These are phyloP conservation scores for Drosophila kurseongensis DNA, from an alignment of 1,140 invertebrate species.

Conservation along the genomic window DNA sequence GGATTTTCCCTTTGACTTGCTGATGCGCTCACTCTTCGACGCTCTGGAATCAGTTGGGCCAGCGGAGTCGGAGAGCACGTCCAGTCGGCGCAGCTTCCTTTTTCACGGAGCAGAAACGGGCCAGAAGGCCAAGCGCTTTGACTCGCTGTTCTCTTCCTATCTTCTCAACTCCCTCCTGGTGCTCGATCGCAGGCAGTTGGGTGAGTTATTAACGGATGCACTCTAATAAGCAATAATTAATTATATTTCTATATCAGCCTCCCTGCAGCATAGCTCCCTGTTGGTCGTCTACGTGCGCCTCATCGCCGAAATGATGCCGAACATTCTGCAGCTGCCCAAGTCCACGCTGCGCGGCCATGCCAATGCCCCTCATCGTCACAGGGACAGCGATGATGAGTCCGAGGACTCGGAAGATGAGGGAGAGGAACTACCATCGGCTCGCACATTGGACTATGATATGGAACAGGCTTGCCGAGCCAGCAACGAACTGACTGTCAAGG, in stretches of 20 bases:
- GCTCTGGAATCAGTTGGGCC: conserved; percentile 26
- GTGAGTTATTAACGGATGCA: conserved; percentile 82
- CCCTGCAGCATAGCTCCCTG: conserved; percentile 52
- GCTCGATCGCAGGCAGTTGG: conserved; percentile 88
- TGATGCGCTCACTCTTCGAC: conserved; percentile 73
- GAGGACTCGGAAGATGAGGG: conserved; percentile 85
- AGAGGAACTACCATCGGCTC: conserved; percentile 70
- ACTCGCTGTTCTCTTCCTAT: conserved; percentile 71
- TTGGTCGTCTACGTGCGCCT: conserved; percentile 69
- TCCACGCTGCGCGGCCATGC: conserved; percentile 62
- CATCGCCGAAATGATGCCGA: conserved; percentile 85
- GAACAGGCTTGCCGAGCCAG: conserved; percentile 53
- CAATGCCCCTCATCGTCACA: conserved; percentile 83
- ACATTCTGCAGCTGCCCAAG: conserved; percentile 75
- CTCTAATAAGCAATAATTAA: neutral
- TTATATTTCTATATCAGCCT: conserved; percentile 5
- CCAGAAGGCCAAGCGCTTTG: conserved; percentile 8
- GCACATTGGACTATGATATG: conserved; percentile 58
- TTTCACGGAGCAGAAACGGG: conserved; percentile 17
- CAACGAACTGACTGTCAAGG: conserved; percentile 83
- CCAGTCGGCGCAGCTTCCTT: conserved; percentile 24
- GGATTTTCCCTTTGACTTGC: conserved; percentile 86
- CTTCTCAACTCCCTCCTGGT: conserved; percentile 88
- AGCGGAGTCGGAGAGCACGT: conserved; percentile 6
- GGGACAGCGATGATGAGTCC: conserved; percentile 85